Conservation (phyloP, 2,113 vertebrate genomes). For the Microcebus griseorufus region DNA sequence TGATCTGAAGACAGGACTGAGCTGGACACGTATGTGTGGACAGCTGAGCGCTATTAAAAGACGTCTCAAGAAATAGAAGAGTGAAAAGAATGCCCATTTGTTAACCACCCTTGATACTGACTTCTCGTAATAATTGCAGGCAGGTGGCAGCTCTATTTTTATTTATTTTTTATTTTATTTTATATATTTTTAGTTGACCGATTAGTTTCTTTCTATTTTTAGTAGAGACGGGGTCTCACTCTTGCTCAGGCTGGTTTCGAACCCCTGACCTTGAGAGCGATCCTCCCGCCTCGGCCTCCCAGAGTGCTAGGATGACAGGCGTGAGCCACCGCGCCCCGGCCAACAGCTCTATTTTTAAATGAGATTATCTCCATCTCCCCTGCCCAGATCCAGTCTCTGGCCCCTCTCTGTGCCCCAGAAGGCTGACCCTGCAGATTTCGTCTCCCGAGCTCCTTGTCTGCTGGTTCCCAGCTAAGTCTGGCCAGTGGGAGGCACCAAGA, state of each 20-base stretch:
- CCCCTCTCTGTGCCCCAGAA: not conserved
- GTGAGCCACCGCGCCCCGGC: no score
- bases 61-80: not conserved
- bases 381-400: not conserved
- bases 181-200: no score
- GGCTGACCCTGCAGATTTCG: not conserved
- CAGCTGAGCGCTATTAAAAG: constrained; percentile 3
- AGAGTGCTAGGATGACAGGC: no score
- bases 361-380: not conserved
- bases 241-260: no score
- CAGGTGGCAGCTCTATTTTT: not conserved
- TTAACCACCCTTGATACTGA: not conserved
- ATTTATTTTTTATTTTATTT: not conserved
- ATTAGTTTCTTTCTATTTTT: no score
- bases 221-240: no score
- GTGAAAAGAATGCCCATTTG: not conserved
- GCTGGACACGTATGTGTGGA: not conserved
- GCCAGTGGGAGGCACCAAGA: not conserved
- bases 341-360: not conserved
- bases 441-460: not conserved
- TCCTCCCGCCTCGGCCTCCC: no score
- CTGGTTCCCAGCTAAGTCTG: not conserved
- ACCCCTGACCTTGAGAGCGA: no score
- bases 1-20: not conserved
- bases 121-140: not conserved